Evolutionary conservation across 1,140 invertebrate species (phyloP), one percentile per base, ranked within the genome.

Genomic region (Drosophila leontia): DNA sequence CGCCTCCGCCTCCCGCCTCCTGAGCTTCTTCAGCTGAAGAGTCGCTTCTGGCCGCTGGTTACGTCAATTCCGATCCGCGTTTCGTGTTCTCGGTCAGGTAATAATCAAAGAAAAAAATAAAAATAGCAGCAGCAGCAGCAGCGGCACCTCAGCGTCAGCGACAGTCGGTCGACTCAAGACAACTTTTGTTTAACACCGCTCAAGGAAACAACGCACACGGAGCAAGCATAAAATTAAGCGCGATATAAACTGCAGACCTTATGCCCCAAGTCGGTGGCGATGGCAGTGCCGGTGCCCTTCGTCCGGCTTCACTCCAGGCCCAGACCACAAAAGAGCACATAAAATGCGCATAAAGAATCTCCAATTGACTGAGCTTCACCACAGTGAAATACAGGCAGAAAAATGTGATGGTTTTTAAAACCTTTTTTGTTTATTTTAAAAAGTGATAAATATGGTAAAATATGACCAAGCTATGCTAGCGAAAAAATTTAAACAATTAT

Each of bases 291-390:
- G 35, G 61, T 70, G 60, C 77, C 76, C 80, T 72, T 74, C 65
- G 59, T 55, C 64, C 62, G 53, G 41, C 48, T 55, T 53, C 41
- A 48, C 45, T 65, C 35, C 45, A 56, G 74, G 41, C 44, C 39
- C 50, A 42, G 69, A 61, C 69, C 56, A 63, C 71, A 71, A 65
- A 74, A 69, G 77, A 80, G 62, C 75, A 42, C 77, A 74, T 84
- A 69, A 78, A 78, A 74, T 48, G 62, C 80, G 71, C 84, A 87
- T 88, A 87, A 87, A 88, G 84, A 87, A 87, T 87, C 84, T 84
- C 72, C 84, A 87, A 88, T 87, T 87, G 80, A 77, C 50, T 58
- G 75, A 48, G 45, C 53, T 34, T 41, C 53, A n/a, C n/a, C 34
- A 23, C 32, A 29, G 47, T 70, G 35, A n/a, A 7, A 11, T 37